Conservation (phyloP, 2,888 invertebrate genomes). For the Phengaris arion region DNA sequence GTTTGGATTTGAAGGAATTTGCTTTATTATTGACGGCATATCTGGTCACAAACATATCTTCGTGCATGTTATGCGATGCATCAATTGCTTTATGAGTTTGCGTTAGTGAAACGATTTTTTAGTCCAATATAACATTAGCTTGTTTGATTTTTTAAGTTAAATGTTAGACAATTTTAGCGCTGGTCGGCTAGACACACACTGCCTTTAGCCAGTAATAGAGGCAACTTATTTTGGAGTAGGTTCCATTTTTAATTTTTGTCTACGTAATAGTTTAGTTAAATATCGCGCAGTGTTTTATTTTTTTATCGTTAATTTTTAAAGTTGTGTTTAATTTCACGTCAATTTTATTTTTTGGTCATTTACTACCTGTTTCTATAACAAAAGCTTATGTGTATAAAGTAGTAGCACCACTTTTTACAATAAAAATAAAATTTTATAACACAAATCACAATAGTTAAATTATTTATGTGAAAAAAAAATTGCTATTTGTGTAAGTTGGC, state of each 20-base stretch:
- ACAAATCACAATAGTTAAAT: not conserved
- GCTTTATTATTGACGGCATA: slow-evolving; percentile 10
- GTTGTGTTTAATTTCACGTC: slow-evolving; percentile 3
- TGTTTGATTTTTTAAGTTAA: slow-evolving; percentile 15
- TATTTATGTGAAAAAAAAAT: not conserved
- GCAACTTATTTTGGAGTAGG: slow-evolving; percentile 3
- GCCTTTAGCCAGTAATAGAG: slow-evolving; percentile 16
- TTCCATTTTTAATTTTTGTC: slow-evolving; percentile 21
- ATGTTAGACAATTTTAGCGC: not conserved
- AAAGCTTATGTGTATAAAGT: slow-evolving; percentile 6
- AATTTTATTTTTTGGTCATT: slow-evolving; percentile 1
- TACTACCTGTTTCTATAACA: slow-evolving; percentile 4
- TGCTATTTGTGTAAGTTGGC: not conserved
- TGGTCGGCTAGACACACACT: slow-evolving; percentile 20
- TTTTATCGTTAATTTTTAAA: not conserved
- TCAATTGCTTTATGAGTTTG: slow-evolving; percentile 18
- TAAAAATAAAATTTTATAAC: not conserved
- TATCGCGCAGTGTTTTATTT: slow-evolving; percentile 23
- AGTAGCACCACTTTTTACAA: not conserved
- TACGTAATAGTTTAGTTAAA: not conserved
- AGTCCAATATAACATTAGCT: slow-evolving; percentile 25
- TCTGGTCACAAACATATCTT: slow-evolving; percentile 26
- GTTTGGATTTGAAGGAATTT: not conserved
- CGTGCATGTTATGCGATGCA: slow-evolving; percentile 1
- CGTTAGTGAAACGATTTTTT: slow-evolving; percentile 14